Base-by-base conservation (phyloP, 2,888 invertebrate genomes). In the Eupithecia abbreviata region DNA sequence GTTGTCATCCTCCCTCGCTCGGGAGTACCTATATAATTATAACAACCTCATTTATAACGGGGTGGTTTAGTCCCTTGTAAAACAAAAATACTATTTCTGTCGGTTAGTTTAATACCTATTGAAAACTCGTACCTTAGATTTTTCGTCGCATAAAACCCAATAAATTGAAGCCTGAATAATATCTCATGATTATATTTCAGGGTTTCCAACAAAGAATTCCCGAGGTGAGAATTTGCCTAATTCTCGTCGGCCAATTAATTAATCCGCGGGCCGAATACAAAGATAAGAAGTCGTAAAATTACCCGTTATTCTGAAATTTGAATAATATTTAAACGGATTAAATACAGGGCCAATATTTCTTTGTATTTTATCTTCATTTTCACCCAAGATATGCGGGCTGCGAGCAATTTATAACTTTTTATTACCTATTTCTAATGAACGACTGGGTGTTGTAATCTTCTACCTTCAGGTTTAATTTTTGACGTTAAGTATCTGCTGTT, bases 211-310 rank as follows among this genome's bases (percentile, higher is more conserved):
- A 76, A 70, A 66, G 70, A 76, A 73, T 66, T 55, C 47, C 73
- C 18, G 73, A 73, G 73, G 73, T 73, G 73, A 66, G 66, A 76
- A 71, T 77, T 77, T 71, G n/a, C 58, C 67, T 73, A 66, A 73
- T 77, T 76, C 73, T 42, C 73, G 79, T 67, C 67, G 65, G 62
- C 76, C 82, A 86, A 86, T 86, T 87, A 86, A 87, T 85, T 83
- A 84, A 82, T 83, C 82, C 83, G 85, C 84, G 84, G 82, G 82
- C 83, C 78, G 84, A 87, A 87, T 84, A 82, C 80, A 51, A 77
- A 82, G 84, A 86, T 86, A 85, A 84, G 81, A 68, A 70, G 43
- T 73, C 65, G 71, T 77, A 74, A 75, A 77, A 79, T 79, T 77
- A 79, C 74, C 72, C 73, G 76, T 79, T 76, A 77, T 58, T 58